Evolutionary conservation across 1,140 invertebrate species (phyloP).

Genomic region (Spodoptera frugiperda): DNA sequence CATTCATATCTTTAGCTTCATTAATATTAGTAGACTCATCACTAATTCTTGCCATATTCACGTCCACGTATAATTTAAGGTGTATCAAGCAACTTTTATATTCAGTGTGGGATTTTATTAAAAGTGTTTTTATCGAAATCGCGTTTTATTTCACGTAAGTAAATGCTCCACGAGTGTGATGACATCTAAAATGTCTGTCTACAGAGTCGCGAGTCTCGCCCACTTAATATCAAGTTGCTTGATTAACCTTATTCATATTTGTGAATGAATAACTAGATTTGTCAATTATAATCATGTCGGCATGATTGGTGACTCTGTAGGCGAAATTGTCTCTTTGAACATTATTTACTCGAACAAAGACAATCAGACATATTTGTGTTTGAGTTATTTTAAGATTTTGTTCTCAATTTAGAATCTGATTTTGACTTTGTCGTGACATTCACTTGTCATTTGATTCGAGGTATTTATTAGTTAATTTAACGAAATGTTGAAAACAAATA

Average conservation of each 20-base stretch:
- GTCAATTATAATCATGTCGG: slow-evolving; percentile 52
- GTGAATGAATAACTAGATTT: slow-evolving; percentile 44
- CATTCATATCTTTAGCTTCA: neutral
- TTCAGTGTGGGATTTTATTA: slow-evolving; percentile 77
- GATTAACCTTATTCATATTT: slow-evolving; percentile 71
- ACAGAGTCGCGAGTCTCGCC: slow-evolving; percentile 76
- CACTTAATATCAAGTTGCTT: slow-evolving; percentile 76
- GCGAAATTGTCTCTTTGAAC: slow-evolving; percentile 15
- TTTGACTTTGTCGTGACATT: too few relatives aligned
- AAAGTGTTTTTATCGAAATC: slow-evolving; percentile 62
- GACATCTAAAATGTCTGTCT: slow-evolving; percentile 58
- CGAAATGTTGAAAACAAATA: too few relatives aligned
- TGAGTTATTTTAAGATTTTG: too few relatives aligned
- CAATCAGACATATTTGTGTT: neutral
- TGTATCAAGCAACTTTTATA: slow-evolving; percentile 81
- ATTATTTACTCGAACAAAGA: neutral
- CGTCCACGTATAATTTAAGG: slow-evolving; percentile 61
- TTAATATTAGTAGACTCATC: neutral
- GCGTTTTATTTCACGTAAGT: slow-evolving; percentile 74
- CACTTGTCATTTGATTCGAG: too few relatives aligned
- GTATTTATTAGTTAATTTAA: too few relatives aligned
- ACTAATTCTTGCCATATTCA: slow-evolving; percentile 29
- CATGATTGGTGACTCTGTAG: slow-evolving; percentile 67
- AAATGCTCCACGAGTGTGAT: slow-evolving; percentile 12
- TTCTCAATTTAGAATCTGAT: too few relatives aligned